Evolutionary conservation across 2,113 vertebrate species (phyloP).

Genomic region (Echinops telfairi): DNA sequence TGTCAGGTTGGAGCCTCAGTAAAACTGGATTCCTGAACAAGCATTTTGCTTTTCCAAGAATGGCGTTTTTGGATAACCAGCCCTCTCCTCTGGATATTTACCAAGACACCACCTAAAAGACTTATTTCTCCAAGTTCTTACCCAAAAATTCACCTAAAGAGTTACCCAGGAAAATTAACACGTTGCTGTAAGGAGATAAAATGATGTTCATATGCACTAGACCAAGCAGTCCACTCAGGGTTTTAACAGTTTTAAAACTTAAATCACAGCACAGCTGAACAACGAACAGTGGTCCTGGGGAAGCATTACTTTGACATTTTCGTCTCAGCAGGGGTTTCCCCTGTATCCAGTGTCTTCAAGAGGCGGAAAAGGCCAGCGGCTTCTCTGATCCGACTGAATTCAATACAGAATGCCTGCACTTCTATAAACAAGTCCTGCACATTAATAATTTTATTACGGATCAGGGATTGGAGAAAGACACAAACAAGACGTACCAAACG

Average conservation of each 20-base stretch:
- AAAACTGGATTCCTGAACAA: slow-evolving; percentile 13
- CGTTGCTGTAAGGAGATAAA: slow-evolving; percentile 76
- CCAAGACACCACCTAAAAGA: slow-evolving; percentile 19
- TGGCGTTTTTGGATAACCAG: background rate
- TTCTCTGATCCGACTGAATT: slow-evolving; percentile 98
- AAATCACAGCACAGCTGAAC: slow-evolving; percentile 62
- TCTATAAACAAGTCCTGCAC: slow-evolving; percentile 99
- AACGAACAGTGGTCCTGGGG: background rate
- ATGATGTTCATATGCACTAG: slow-evolving; percentile 80
- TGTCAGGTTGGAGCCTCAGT: background rate
- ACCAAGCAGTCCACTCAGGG: slow-evolving; percentile 68
- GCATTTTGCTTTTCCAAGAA: background rate
- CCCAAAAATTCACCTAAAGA: slow-evolving; percentile 53
- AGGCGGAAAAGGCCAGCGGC: slow-evolving; percentile 97
- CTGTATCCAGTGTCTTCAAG: slow-evolving; percentile 97
- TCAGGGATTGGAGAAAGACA: slow-evolving; percentile 98
- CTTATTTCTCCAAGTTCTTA: slow-evolving; percentile 47
- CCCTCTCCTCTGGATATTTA: background rate
- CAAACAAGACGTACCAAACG: slow-evolving; percentile 98
- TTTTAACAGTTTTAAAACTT: slow-evolving; percentile 72
- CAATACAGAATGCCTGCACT: slow-evolving; percentile 99
- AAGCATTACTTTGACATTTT: slow-evolving; percentile 91
- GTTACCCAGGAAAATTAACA: slow-evolving; percentile 76
- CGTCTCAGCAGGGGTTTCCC: slow-evolving; percentile 93
- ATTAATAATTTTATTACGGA: slow-evolving; percentile 99